Base-by-base conservation (phyloP, 37 sponge, comb jelly and placozoan species). In the Theonella swinhoei region DNA sequence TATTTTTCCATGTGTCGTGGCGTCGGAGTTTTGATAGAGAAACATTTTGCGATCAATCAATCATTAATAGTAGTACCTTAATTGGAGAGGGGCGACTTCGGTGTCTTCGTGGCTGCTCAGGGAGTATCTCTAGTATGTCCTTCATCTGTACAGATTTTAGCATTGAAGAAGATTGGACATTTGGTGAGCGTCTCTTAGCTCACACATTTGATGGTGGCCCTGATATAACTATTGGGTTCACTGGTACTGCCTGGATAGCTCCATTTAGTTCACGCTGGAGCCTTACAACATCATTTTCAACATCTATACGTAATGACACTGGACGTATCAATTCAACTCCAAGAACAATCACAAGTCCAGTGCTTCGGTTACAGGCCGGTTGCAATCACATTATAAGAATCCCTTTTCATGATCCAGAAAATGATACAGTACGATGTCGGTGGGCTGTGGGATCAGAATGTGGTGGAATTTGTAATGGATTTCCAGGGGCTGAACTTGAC, bases 291-390 rank as follows among this genome's bases (percentile, higher is more conserved):
- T n/a, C n/a, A n/a, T n/a, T n/a, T n/a, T n/a, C n/a, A n/a, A n/a
- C n/a, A n/a, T n/a, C n/a, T n/a, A n/a, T n/a, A n/a, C 75, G 88
- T 38, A 58, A 61, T 58, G 88, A 88, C 68, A 88, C 88, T 39
- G 88, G 88, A 3, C 66, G 70, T 8, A 76, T 88, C 28, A 88
- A 88, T 38, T 76, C 88, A 76, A 75, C 88, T 63, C 88, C 88
- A n/a, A n/a, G n/a, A n/a, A n/a, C n/a, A n/a, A 68, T 62, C 40
- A 88, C 80, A 25, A 3, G 82, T 70, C 88, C 88, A 20, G 73
- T 88, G 0, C 42, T 88, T 40, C 70, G 77, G 47, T 63, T 88
- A 0, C 76, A 81, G 29, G 81, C 43, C 68, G 82, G 82, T 25
- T 88, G 88, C 62, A 81, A 88, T 33, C 82, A 88, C 42, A 88